Percentiles rank a stretch among this genome's conserved stretches.
These are phyloP conservation scores for Chamaea fasciata DNA, from an alignment of 2,113 vertebrate species.

Conservation along the genomic window DNA sequence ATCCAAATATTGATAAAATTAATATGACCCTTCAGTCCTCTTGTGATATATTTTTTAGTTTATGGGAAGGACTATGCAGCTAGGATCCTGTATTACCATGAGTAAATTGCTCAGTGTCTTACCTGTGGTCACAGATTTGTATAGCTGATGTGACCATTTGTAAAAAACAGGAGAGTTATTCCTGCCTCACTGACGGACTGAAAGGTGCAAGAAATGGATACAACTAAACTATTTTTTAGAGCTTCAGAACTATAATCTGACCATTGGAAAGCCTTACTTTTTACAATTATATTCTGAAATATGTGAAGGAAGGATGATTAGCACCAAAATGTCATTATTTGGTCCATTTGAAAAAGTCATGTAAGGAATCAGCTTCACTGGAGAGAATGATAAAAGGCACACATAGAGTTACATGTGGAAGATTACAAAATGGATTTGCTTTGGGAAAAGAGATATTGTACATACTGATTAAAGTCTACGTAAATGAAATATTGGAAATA, in stretches of 20 bases:
- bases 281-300: neutral
- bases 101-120: neutral
- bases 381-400: neutral
- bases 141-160: neutral
- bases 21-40: neutral
- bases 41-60: neutral
- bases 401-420: neutral
- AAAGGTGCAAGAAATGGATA: neutral
- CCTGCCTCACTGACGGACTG: neutral
- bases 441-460: slow-evolving; percentile 3
- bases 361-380: neutral
- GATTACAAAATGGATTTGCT: neutral
- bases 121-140: neutral
- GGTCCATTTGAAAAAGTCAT: neutral
- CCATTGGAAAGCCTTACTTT: neutral
- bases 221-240: neutral
- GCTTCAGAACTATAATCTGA: neutral
- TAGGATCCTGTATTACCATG: neutral
- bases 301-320: neutral
- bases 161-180: neutral
- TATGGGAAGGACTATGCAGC: neutral
- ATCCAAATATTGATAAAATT: slow-evolving; percentile 39
- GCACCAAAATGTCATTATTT: neutral
- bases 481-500: slow-evolving; percentile 35
- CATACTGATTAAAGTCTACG: neutral